Evolutionary conservation across 1,140 invertebrate species (phyloP).

Genomic region (Triops cancriformis): DNA sequence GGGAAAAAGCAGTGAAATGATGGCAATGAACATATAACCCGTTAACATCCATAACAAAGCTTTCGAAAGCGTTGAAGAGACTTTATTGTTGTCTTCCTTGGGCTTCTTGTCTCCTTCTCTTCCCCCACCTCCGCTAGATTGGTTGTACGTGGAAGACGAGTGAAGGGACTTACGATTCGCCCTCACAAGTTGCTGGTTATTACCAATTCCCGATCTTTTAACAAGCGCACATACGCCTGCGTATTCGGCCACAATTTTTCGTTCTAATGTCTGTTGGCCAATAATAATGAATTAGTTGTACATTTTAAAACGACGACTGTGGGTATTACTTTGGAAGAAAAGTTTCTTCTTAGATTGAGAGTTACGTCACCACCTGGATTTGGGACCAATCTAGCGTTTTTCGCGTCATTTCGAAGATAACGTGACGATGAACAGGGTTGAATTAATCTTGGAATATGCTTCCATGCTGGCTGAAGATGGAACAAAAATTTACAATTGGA

Average conservation of each 20-base stretch:
- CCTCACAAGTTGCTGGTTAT: not conserved
- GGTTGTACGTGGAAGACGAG: not conserved
- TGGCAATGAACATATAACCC: conserved; percentile 59
- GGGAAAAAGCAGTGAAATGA: conserved; percentile 59
- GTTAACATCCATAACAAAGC: conserved; percentile 64
- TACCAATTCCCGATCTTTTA: not conserved
- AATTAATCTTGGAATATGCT: not conserved
- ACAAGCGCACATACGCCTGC: not conserved
- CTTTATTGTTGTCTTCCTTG: conserved; percentile 54
- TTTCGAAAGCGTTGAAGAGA: conserved; percentile 58
- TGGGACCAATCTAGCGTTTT: not conserved
- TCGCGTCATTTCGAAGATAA: not conserved
- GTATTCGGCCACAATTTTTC: not conserved
- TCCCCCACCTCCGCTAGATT: not conserved
- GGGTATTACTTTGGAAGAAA: not conserved
- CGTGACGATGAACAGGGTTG: not conserved
- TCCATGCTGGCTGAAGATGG: not conserved
- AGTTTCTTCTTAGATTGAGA: not conserved
- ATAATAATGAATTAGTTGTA: not conserved
- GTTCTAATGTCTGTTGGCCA: not conserved
- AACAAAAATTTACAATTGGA: not conserved
- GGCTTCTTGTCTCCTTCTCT: conserved; percentile 30
- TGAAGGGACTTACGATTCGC: not conserved
- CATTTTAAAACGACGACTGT: not conserved
- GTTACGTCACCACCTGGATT: not conserved